A percentile compares a stretch with the other conserved stretches of the same genome.
Conservation (phyloP, 2,797 vertebrate genomes). For the Neosilurus mollespiculum region DNA sequence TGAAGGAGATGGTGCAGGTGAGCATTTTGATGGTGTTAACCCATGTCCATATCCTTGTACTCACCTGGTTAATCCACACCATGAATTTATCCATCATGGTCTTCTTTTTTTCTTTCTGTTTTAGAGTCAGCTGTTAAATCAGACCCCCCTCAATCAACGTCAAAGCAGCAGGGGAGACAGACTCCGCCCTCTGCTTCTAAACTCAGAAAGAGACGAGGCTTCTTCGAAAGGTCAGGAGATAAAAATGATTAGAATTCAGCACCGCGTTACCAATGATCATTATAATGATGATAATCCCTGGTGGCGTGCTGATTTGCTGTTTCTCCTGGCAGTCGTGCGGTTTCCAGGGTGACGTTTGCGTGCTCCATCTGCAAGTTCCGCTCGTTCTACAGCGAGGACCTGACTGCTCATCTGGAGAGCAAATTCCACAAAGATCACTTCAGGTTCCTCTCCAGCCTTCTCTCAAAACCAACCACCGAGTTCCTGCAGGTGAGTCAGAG, state of each 20-base stretch:
- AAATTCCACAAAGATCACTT: conserved; percentile 94
- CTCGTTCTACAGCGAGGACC: conserved; percentile 91
- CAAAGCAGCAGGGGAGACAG: conserved; percentile 75
- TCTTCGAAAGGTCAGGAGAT: conserved; percentile 84
- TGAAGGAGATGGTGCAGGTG: conserved; percentile 66
- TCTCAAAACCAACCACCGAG: conserved; percentile 89
- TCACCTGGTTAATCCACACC: not conserved
- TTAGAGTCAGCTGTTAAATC: conserved; percentile 70
- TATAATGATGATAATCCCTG: not conserved
- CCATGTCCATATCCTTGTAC: not conserved
- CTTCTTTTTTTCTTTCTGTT: not conserved
- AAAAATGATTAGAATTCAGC: not conserved
- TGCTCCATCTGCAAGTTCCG: conserved; percentile 93
- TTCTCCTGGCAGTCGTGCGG: not conserved
- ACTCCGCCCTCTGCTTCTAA: conserved; percentile 51
- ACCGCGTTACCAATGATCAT: not conserved
- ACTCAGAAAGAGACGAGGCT: conserved; percentile 83
- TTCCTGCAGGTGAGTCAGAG: conserved; percentile 81
- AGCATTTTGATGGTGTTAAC: not conserved
- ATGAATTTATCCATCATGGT: not conserved
- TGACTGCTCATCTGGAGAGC: conserved; percentile 86
- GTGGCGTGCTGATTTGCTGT: not conserved
- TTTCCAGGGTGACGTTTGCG: conserved; percentile 85
- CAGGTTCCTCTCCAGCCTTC: conserved; percentile 84
- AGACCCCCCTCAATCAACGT: conserved; percentile 71